Evolutionary conservation across 1,140 invertebrate species (phyloP), one percentile per base, ranked within the genome.

Genomic region (Drosophila bipectinata): DNA sequence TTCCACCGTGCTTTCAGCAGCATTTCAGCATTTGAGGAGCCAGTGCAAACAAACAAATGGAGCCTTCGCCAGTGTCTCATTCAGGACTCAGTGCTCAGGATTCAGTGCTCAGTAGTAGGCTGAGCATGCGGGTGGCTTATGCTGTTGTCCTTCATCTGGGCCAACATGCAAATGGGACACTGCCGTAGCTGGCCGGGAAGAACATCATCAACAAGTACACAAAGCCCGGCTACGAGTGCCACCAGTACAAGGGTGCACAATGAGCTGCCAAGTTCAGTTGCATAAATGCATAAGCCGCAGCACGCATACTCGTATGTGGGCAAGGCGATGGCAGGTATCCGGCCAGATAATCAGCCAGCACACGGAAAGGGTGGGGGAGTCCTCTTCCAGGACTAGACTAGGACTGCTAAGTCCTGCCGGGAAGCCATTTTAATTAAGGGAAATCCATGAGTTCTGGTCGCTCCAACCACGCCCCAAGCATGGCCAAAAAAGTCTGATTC

Each of bases 261-360:
- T 77, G 57, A 77, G 75, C 73, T 81, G 75, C 57, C 79, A 79
- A 75, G 80, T 72, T 84, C 80, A 79, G 72, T 62, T 48, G 77
- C 81, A 85, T 76, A 85, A 69, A 85, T 79, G 72, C 72, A 85
- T 79, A 85, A 73, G 66, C 72, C 58, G 47, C 41, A 56, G 56
- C 64, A 71, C 71, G 60, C 79, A 79, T 52, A 51, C 54, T 47
- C 64, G 34, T 34, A 60, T 58, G 52, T 64, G 51, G 47, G 30
- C 55, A 56, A 32, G 39, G 61, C 44, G 53, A 21, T 48, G 39
- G 51, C 55, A 60, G 59, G 59, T 69, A 45, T 48, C 37, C 69
- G 34, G 56, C 56, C 57, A 49, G 56, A 73, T 73, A 73, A 76
- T 64, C 72, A 76, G 26, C 41, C 26, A 49, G 39, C 75, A 77